Base-by-base conservation (phyloP, 2,113 vertebrate species). In the Pangasianodon gigas region DNA sequence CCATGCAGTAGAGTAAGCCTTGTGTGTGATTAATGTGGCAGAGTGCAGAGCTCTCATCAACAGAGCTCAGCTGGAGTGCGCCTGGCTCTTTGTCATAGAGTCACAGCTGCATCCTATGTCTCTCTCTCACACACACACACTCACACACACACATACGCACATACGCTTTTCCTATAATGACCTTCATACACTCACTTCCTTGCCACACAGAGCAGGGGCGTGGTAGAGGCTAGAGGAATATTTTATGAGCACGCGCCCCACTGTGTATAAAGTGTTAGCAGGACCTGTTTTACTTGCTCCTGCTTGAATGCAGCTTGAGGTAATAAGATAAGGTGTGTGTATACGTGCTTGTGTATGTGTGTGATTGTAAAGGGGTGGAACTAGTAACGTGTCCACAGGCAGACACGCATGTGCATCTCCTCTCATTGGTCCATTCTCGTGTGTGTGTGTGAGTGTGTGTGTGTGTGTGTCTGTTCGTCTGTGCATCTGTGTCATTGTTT, bases 81-180 rank as follows among this genome's bases (percentile, higher is more conserved):
- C 26, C 79, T 77, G 86, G 82, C 89, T 90, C 91, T 89, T 88
- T 75, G 84, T 91, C 18, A 62, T 51, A 89, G 77, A 91, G 86
- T 91, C 92, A 86, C 93, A 93, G 93, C 92, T 93, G 90, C 92
- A 90, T 89, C 85, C 77, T 80, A 88, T 82, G 46, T 46, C 60
- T 62, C 60, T 26, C 24, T 6, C 21, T 4, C 54, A 19, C 16
- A 19, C 54, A 29, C 74, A 71, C 75, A 85, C 86, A 79, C 48
- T 74, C 67, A 65, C 44, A 54, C 86, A 81, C 41, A 69, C 71
- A 62, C 26, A 44, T 10, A 84, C n/a, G 13, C 48, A 80, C 79
- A 58, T 56, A 85, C 0, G 13, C 58, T 19, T 67, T 79, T 71
- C 52, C 65, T 87, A 87, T 44, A 52, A 52, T 83, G 90, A 77